Base-by-base conservation (phyloP, 2,888 invertebrate genomes). In the Pseudanteris insignis region DNA sequence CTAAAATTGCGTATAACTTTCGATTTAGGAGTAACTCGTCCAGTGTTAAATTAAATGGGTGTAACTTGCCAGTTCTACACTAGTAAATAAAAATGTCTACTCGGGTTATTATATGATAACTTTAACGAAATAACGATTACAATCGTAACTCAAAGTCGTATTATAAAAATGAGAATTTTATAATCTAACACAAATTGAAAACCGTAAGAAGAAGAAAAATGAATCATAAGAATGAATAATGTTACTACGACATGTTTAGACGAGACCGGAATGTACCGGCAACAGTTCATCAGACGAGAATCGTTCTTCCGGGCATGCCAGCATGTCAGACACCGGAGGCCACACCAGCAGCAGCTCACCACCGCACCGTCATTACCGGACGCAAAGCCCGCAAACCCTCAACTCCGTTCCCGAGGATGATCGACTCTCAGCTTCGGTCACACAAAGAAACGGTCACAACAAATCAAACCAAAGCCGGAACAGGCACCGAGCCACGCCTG, bases 231-330 rank as follows among this genome's bases (percentile, higher is more conserved):
- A 21, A 8, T 26, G 4, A 3, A 26, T 26, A n/a, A 9, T n/a
- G n/a, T 26, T 26, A n/a, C 2, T 6, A 9, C 6, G 9, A 30
- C 18, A 18, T 18, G 18, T 18, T 10, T 12, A 83, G 76, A 81
- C 81, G 66, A 79, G 81, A 80, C 84, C 85, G 50, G 88, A 87
- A 53, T 86, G 88, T 59, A 88, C 89, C 60, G 88, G 88, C 74
- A 88, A 89, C 81, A 92, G 92, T 79, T 92, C 92, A 11, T 93
- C 92, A 1, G 92, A 93, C 73, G 93, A 93, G 81, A 92, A 92
- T 79, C 84, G 93, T 24, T 93, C 93, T n/a, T 94, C 94, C 1
- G 94, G 94, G 0, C 94, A 94, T 80, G 94, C 94, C 4, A 92
- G 92, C 70, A 94, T 94, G 93, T 93, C 93, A n/a, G 93, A 94